Base-by-base conservation (phyloP, 2,888 invertebrate genomes). In the Spodoptera picta region DNA sequence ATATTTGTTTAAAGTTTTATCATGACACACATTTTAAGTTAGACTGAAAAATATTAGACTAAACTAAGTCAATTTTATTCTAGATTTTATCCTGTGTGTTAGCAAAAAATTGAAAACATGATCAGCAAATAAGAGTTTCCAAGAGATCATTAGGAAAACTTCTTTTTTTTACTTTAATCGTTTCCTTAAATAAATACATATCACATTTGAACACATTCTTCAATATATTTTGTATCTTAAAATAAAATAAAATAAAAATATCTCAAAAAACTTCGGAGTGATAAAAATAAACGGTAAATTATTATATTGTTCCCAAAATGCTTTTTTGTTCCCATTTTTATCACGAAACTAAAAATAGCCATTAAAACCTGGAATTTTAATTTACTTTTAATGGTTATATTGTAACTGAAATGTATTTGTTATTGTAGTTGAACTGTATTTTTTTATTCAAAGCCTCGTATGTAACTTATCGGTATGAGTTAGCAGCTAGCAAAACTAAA, bases 131-230 rank as follows among this genome's bases (percentile, higher is more conserved):
- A 92, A 94, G 94, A 94, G 93, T 91, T 92, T 92, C 87, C 91
- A 81, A 92, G 94, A 94, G 94, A 94, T 94, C 94, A 94, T 93
- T 92, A 85, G 91, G 93, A 94, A 94, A 94, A 93, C 93, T 93
- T 92, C 84, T 84, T 91, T 89, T 27, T 85, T 89, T 88, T 84
- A 86, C 85, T 82, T 87, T 85, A 85, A 80, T 83, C 85, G 79
- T 79, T 76, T 86, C 86, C 92, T 92, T 92, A 92, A 91, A 90
- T 88, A 93, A 91, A 91, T 91, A 91, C 88, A 84, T 94, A 94
- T 94, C 94, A 94, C 94, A 94, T 91, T 92, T 94, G 94, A 94
- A 94, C 94, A 94, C 93, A 94, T 93, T 88, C 89, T 89, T 92
- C 88, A 85, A 82, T 85, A 84, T 79, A 83, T 87, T 88, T 89